These are phyloP conservation scores for Mobula hypostoma DNA, from an alignment of 2,113 vertebrate genomes.

Conservation along the genomic window DNA sequence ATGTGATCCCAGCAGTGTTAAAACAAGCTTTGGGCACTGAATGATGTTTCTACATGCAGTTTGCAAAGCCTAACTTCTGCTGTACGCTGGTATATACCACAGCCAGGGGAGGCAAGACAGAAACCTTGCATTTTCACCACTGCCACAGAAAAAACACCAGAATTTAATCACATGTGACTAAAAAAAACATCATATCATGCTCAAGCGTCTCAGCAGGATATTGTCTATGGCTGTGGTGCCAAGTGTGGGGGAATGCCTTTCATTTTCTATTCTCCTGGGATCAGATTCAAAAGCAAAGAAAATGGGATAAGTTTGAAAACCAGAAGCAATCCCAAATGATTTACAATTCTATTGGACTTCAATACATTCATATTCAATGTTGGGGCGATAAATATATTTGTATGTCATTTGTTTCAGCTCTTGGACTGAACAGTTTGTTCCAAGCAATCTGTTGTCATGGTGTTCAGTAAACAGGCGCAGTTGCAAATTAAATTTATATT, in stretches of 20 bases:
- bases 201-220: neutral
- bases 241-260: neutral
- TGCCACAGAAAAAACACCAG: no score
- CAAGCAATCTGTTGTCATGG: neutral
- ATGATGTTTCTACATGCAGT: no score
- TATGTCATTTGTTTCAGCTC: constrained; percentile 16
- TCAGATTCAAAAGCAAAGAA: neutral
- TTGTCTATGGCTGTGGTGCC: neutral
- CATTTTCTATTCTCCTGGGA: neutral
- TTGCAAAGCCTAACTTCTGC: no score
- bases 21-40: no score
- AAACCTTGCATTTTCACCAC: no score
- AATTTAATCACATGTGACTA: no score
- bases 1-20: no score
- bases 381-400: constrained; percentile 9
- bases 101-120: no score
- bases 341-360: neutral
- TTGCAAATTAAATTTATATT: constrained; percentile 14
- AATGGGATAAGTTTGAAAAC: constrained; percentile 15
- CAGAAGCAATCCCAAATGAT: neutral
- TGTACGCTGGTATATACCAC: no score
- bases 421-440: constrained; percentile 25
- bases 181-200: no score
- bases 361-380: neutral
- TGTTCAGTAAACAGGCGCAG: constrained; percentile 17